Evolutionary conservation across 2,888 invertebrate genomes (phyloP), one percentile per base, ranked within the genome.

Genomic region (Sphaeridia pumilis): DNA sequence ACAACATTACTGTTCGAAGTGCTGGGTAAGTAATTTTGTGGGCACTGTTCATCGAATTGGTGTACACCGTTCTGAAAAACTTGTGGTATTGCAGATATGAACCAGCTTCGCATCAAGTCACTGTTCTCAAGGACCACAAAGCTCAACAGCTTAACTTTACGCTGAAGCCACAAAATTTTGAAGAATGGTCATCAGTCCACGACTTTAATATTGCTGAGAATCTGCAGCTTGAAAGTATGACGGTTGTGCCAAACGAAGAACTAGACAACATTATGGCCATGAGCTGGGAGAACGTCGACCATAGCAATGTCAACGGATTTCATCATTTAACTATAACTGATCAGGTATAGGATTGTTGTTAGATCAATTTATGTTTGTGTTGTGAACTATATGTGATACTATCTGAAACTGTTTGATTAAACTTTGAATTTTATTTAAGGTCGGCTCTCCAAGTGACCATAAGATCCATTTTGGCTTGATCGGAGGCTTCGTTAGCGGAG

Each of bases 391-490:
- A 14, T 31, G 14, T 10, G 31, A 10, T 31, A 10, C 10, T 31
- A 20, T 38, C 20, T 17, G 12, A 38, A 38, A 38, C 12, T 38
- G 20, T 38, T 38, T 43, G 36, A 42, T 41, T n/a, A 41, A 46
- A 42, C 49, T 54, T 48, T 56, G 63, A 31, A n/a, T n/a, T n/a
- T 25, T 20, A 64, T 67, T 70, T n/a, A 70, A 87, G 85, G 74
- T 83, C 57, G 84, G 84, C 0, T 75, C 79, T 1, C 81, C 84
- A 1, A 85, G 86, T 66, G 87, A 88, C 68, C 76, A 75, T 1
- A 89, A 90, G 72, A 82, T 86, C 67, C 85, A 87, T 67, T 76
- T 93, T 17, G 82, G 84, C 0, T 70, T 93, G n/a, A 72, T 88
- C 26, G 90, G 92, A 57, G 87, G 88, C 49, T 70, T 89, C 47